Evolutionary conservation across 2,888 invertebrate species (phyloP).

Genomic region (Nasonovia ribisnigri): DNA sequence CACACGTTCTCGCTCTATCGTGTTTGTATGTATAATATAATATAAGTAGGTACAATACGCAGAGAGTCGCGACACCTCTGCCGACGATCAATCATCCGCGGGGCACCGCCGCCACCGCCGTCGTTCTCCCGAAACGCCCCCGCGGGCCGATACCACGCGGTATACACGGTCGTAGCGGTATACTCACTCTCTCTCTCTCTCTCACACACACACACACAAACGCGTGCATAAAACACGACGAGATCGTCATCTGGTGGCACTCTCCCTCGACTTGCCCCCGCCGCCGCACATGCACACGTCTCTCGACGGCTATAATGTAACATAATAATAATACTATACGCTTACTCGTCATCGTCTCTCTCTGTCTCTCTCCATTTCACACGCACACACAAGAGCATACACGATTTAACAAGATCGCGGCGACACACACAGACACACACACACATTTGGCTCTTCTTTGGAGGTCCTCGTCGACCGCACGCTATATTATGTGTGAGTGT

Average conservation of each 20-base stretch:
- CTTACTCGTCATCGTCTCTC: neutral
- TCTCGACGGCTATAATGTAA: neutral
- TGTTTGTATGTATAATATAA: neutral
- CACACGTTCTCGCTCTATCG: neutral
- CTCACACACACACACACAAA: neutral
- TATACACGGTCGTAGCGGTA: neutral
- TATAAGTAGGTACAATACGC: neutral
- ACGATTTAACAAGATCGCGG: constrained; percentile 1
- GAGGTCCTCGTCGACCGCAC: constrained; percentile 40
- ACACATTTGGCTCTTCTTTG: constrained; percentile 46
- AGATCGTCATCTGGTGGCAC: constrained; percentile 38
- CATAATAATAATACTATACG: neutral
- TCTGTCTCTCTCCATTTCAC: neutral
- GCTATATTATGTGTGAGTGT: too few species aligned
- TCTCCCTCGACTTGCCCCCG: neutral
- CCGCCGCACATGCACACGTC: neutral
- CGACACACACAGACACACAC: neutral
- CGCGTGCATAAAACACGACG: neutral
- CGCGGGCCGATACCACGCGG: neutral
- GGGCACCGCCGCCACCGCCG: neutral
- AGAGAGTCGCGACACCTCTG: constrained; percentile 34
- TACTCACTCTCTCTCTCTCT: neutral
- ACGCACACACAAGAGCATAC: neutral
- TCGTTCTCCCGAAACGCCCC: constrained; percentile 8
- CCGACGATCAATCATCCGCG: constrained; percentile 63